Evolutionary conservation across 2,797 vertebrate species (phyloP).

Genomic region (Otolemur crassicaudatus): DNA sequence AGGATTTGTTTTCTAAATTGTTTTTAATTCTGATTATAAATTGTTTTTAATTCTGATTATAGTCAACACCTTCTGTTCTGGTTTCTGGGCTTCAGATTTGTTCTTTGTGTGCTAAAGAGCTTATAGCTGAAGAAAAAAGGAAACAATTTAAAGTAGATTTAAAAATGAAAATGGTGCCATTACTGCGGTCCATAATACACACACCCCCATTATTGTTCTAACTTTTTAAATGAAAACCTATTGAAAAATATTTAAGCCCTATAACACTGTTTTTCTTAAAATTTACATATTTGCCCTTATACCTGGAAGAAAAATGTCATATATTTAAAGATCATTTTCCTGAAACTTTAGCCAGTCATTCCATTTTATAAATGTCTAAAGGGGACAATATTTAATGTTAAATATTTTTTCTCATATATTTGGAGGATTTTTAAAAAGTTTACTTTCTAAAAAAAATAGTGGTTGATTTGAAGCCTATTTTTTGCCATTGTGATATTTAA

Average conservation of each 20-base stretch:
- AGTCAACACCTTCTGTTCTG: not conserved
- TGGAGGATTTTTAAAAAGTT: not conserved
- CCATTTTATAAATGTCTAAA: constrained; percentile 21
- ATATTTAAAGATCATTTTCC: constrained; percentile 16
- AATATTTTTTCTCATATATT: constrained; percentile 22
- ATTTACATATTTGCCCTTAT: not conserved
- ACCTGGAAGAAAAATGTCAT: not conserved
- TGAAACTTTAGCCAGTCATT: not conserved
- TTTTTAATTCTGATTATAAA: not conserved
- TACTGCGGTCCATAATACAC: not conserved
- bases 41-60: not conserved
- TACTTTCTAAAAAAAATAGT: not conserved
- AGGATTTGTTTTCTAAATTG: not conserved
- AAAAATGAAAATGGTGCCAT: not conserved
- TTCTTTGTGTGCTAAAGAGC: not conserved
- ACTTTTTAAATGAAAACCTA: not conserved
- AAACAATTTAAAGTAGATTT: not conserved
- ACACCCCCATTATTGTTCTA: not conserved
- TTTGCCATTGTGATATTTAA: not conserved
- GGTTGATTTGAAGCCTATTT: constrained; percentile 14
- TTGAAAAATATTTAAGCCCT: not conserved
- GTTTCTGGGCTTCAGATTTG: not conserved
- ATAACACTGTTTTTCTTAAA: not conserved
- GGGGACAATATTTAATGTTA: not conserved
- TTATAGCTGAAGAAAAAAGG: not conserved